phyloP scores from a whole-genome alignment of 2,113 vertebrate genomes.

The Sapayoa aenigma region DNA sequence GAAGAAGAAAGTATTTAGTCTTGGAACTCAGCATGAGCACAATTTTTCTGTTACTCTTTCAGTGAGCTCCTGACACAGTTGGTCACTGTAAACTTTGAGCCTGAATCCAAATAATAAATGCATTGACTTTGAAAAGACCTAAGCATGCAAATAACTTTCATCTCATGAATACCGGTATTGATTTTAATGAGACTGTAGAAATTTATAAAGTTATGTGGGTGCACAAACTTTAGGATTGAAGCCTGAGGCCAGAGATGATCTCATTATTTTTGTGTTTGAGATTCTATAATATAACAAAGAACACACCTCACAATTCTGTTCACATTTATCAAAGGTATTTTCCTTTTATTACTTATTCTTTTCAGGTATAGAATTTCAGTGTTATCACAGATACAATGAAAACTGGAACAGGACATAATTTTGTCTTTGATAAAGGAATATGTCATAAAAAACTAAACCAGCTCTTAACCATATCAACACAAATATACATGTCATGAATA shows the following conservation, averaged over 20 bases:
- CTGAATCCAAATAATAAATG: neutral
- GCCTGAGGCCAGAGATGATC: neutral
- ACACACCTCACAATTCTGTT: neutral
- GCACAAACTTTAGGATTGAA: neutral
- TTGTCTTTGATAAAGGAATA: neutral
- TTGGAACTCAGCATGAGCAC: neutral
- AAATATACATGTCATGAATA: neutral
- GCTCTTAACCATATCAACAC: neutral
- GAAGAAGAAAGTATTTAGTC: neutral
- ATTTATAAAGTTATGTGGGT: neutral
- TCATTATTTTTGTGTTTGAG: neutral
- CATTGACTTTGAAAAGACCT: constrained; percentile 1
- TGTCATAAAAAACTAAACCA: neutral
- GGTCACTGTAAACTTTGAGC: neutral
- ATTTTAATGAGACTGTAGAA: neutral
- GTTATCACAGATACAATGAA: neutral
- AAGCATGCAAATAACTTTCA: neutral
- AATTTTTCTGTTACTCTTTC: neutral
- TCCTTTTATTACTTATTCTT: neutral
- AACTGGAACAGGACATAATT: neutral
- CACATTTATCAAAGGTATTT: neutral
- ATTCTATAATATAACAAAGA: neutral
- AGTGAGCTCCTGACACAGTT: neutral
- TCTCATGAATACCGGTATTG: neutral
- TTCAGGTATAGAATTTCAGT: neutral